Evolutionary conservation across 2,113 vertebrate species (phyloP).

Genomic region (Pluvianellus socialis): DNA sequence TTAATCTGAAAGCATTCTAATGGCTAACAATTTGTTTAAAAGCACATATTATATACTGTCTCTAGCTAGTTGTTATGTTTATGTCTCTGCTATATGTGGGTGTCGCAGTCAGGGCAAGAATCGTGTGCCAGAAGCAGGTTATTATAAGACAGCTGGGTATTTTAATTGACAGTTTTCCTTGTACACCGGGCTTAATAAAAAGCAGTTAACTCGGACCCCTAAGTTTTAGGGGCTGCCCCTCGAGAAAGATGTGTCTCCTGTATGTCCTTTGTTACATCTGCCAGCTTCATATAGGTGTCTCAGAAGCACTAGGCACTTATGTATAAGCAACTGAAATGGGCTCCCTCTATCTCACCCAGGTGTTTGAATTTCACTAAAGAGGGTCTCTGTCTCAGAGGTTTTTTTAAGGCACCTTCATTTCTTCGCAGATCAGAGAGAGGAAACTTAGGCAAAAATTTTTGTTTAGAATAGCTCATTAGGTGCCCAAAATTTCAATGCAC

Average conservation of each 20-base stretch:
- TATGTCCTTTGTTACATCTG: neutral
- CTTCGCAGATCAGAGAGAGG: neutral
- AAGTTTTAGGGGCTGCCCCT: neutral
- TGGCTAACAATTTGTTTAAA: neutral
- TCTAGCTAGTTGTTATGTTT: neutral
- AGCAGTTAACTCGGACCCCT: neutral
- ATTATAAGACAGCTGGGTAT: neutral
- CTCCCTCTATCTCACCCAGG: neutral
- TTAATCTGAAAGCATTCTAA: conserved; percentile 18
- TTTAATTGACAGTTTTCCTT: neutral
- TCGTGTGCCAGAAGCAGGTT: neutral
- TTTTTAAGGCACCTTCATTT: neutral
- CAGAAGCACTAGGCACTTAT: neutral
- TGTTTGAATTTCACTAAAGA: neutral
- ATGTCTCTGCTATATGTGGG: neutral
- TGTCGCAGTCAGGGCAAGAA: neutral
- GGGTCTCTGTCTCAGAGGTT: neutral
- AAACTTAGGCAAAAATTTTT: neutral
- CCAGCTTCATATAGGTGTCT: neutral
- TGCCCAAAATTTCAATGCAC: neutral
- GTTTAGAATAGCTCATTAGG: neutral
- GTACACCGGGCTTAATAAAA: neutral
- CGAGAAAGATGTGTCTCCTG: neutral
- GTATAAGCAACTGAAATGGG: neutral
- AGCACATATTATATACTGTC: neutral